Conservation (phyloP, 53 echinoderm and acorn worm genomes). For the Echinometra lucunter region DNA sequence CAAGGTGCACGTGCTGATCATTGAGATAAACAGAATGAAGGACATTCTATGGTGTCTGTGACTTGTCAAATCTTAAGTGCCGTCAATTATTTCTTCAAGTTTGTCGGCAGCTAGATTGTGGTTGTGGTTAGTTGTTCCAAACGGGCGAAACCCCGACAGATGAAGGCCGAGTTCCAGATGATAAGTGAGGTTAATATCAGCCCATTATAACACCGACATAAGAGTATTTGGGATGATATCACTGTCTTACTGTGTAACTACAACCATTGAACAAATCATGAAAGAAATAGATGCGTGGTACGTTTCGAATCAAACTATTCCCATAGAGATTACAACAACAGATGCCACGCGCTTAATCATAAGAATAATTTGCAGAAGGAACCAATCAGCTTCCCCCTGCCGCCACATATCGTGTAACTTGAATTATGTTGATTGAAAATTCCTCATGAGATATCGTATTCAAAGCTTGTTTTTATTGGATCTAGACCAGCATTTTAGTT, state of each 20-base stretch:
- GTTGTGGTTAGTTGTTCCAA: not conserved
- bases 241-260: not conserved
- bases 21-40: not conserved
- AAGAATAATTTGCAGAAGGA: not conserved
- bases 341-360: not conserved
- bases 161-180: not conserved
- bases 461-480: too few relatives aligned
- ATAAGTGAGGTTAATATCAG: not conserved
- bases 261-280: not conserved
- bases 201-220: not conserved
- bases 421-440: too few relatives aligned
- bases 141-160: not conserved
- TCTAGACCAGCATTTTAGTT: too few relatives aligned
- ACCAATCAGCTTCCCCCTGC: too few relatives aligned
- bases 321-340: not conserved
- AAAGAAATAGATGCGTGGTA: not conserved
- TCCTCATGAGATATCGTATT: too few relatives aligned
- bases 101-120: not conserved
- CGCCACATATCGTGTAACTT: not conserved
- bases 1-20: not conserved
- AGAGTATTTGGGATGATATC: not conserved
- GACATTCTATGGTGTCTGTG: constrained; percentile 1
- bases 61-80: constrained; percentile 39
- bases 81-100: constrained; percentile 40
- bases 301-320: not conserved